Percentiles rank a stretch among this genome's conserved stretches.
These are phyloP conservation scores for Sylvilagus bachmani DNA, from an alignment of 2,113 vertebrate species.

Conservation along the genomic window DNA sequence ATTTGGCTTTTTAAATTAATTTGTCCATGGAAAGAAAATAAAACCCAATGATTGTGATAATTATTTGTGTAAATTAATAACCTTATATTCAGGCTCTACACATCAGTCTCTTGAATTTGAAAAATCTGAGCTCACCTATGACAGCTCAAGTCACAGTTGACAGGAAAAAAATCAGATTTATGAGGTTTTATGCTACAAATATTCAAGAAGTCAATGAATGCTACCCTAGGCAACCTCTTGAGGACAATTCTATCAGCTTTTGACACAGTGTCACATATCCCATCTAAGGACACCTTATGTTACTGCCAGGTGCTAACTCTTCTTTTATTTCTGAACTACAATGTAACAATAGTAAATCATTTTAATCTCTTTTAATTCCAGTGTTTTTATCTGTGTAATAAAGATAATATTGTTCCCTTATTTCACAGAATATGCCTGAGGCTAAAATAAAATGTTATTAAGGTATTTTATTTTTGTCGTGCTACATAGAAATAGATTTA, in stretches of 20 bases:
- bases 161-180: neutral
- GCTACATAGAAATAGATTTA: neutral
- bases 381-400: neutral
- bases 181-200: neutral
- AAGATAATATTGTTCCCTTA: constrained; percentile 5
- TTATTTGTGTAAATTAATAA: constrained; percentile 53
- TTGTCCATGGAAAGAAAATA: constrained; percentile 36
- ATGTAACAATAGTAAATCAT: neutral
- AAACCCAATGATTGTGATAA: constrained; percentile 30
- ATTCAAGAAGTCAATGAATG: neutral
- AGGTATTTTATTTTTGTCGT: neutral
- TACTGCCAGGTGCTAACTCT: neutral
- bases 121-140: neutral
- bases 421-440: neutral
- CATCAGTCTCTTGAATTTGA: neutral
- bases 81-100: constrained; percentile 18
- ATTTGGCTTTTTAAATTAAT: constrained; percentile 14
- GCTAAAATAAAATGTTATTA: constrained; percentile 30
- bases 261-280: neutral
- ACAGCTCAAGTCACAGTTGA: neutral
- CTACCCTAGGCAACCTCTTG: neutral
- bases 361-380: constrained; percentile 19
- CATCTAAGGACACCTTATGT: neutral
- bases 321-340: neutral
- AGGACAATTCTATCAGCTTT: neutral